Conservation (phyloP, 2,888 invertebrate genomes). For the Stegophylla sp. region DNA sequence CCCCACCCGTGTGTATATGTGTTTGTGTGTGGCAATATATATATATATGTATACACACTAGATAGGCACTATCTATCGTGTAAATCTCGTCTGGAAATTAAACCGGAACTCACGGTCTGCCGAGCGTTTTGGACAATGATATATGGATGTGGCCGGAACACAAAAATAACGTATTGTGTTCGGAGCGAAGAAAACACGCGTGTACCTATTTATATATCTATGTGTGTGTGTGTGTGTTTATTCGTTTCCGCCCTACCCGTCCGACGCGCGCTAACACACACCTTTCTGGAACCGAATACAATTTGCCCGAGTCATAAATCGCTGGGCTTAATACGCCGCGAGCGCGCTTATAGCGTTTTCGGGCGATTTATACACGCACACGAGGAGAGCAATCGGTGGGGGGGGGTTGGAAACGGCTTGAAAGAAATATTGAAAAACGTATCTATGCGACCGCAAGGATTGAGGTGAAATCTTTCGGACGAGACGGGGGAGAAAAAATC, state of each 20-base stretch:
- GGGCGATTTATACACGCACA: not conserved
- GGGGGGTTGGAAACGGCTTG: not conserved
- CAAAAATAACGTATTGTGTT: not conserved
- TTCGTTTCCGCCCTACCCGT: not conserved
- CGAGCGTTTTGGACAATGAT: slow-evolving; percentile 22
- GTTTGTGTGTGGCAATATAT: too few relatives aligned
- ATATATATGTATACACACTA: not conserved
- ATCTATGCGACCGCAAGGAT: too few relatives aligned
- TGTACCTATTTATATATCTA: too few relatives aligned
- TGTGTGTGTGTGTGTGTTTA: not conserved
- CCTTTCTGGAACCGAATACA: not conserved
- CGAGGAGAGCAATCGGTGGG: too few relatives aligned
- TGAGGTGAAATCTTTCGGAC: too few relatives aligned
- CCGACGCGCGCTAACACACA: not conserved
- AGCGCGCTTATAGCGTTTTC: too few relatives aligned
- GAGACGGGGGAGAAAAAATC: too few relatives aligned
- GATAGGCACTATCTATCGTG: not conserved
- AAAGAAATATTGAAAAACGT: slow-evolving; percentile 9
- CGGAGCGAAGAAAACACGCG: not conserved
- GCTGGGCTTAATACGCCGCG: not conserved
- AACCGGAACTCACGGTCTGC: slow-evolving; percentile 26
- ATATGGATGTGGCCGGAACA: not conserved
- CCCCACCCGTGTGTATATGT: too few relatives aligned
- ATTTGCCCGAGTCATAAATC: slow-evolving; percentile 10
- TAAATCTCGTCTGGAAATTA: slow-evolving; percentile 3